Evolutionary conservation across 2,888 invertebrate species (phyloP).

Genomic region (Bibio marci): DNA sequence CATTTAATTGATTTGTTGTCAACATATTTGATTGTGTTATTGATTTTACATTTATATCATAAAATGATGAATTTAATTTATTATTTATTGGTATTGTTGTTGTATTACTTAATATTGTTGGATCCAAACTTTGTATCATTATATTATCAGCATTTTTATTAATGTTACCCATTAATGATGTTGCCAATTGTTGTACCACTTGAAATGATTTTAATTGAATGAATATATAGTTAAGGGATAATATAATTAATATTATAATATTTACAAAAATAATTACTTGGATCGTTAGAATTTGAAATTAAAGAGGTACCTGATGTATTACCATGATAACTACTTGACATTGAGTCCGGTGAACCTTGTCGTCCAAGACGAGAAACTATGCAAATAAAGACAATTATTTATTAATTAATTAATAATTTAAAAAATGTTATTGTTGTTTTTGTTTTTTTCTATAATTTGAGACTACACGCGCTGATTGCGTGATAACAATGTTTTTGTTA

Average conservation of each 20-base stretch:
- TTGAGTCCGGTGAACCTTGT: constrained; percentile 51
- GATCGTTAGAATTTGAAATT: constrained; percentile 16
- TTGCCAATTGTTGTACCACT: constrained; percentile 31
- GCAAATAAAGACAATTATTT: constrained; percentile 7
- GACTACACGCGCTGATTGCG: not conserved
- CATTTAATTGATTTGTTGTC: too few species aligned
- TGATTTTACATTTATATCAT: too few species aligned
- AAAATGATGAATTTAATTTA: too few species aligned
- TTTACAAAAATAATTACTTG: too few species aligned
- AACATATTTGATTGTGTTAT: too few species aligned
- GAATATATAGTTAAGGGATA: too few species aligned
- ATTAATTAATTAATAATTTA: not conserved
- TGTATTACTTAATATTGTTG: constrained; percentile 27
- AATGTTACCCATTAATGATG: constrained; percentile 28
- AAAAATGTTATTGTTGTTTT: not conserved
- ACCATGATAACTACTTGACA: constrained; percentile 53
- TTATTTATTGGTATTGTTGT: too few species aligned
- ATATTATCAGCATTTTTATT: constrained; percentile 23
- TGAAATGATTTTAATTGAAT: too few species aligned
- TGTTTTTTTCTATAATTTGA: not conserved
- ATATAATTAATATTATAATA: too few species aligned
- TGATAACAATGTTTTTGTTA: too few species aligned
- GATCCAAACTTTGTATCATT: constrained; percentile 49
- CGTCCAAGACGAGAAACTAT: constrained; percentile 30
- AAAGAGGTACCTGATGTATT: constrained; percentile 20